Percentiles rank a stretch among this genome's conserved stretches.
These are phyloP conservation scores for Hydractinia symbiolongicarpus DNA, from an alignment of 30 jellyfish, hydroid and myxozoan genomes.

Conservation along the genomic window DNA sequence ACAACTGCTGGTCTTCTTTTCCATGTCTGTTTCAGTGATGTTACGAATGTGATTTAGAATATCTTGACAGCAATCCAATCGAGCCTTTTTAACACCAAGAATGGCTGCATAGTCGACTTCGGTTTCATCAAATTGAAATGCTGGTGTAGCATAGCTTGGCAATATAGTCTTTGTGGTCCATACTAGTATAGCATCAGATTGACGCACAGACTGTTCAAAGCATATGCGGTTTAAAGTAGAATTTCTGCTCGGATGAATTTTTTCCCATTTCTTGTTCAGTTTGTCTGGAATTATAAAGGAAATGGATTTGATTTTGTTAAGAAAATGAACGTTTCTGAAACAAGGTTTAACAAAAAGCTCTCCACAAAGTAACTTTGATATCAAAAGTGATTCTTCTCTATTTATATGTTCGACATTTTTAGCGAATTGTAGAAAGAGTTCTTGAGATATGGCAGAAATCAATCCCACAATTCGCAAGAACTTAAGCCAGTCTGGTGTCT, in stretches of 20 bases:
- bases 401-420: constrained; percentile 6
- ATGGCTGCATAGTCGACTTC: not conserved
- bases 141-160: not conserved
- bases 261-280: not conserved
- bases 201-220: not conserved
- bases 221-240: not conserved
- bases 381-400: not conserved
- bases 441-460: constrained; percentile 11
- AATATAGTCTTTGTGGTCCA: constrained; percentile 6
- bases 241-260: not conserved
- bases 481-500: not conserved
- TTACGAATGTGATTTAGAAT: not conserved
- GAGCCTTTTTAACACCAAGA: not conserved
- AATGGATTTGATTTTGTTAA: constrained; percentile 1
- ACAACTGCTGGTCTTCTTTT: not conserved
- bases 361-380: not conserved
- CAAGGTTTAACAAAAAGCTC: not conserved
- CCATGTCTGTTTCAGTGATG: not conserved
- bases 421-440: constrained; percentile 39
- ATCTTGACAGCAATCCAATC: not conserved
- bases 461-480: constrained; percentile 41
- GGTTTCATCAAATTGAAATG: not conserved
- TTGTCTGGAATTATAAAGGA: not conserved
- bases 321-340: constrained; percentile 19
- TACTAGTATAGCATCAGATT: not conserved